phyloP scores from a whole-genome alignment of 2,113 vertebrate species.

The Hemibagrus wyckioides region DNA sequence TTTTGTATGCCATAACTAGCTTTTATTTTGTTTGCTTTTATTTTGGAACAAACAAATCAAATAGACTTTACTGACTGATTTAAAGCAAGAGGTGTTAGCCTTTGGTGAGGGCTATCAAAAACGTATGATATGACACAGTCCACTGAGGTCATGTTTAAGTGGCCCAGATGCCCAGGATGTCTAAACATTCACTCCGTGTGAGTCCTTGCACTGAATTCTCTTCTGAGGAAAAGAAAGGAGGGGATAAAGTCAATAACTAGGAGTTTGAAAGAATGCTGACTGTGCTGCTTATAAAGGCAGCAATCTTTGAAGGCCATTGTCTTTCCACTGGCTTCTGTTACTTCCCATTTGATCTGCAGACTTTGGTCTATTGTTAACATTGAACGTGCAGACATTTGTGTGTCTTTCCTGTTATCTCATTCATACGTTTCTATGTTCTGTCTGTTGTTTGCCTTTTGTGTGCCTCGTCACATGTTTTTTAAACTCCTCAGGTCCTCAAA shows the following conservation, averaged over 20 bases:
- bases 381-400: slow-evolving; percentile 45
- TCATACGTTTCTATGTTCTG: slow-evolving; percentile 37
- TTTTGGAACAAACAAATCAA: slow-evolving; percentile 54
- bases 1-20: slow-evolving; percentile 97
- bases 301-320: slow-evolving; percentile 6
- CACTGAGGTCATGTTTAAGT: slow-evolving; percentile 20
- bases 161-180: slow-evolving; percentile 37
- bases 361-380: slow-evolving; percentile 14
- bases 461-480: slow-evolving; percentile 80
- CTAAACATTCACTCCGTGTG: slow-evolving; percentile 14
- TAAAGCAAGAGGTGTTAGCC: slow-evolving; percentile 41
- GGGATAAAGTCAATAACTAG: not conserved
- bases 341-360: slow-evolving; percentile 23
- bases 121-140: slow-evolving; percentile 11
- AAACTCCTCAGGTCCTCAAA: slow-evolving; percentile 81
- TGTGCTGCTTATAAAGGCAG: slow-evolving; percentile 25
- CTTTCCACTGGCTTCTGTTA: slow-evolving; percentile 15
- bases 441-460: slow-evolving; percentile 78
- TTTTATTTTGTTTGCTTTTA: slow-evolving; percentile 77
- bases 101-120: slow-evolving; percentile 24
- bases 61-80: slow-evolving; percentile 66
- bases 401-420: slow-evolving; percentile 50
- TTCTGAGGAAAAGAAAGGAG: slow-evolving; percentile 1
- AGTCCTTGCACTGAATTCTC: slow-evolving; percentile 46
- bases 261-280: slow-evolving; percentile 18